Evolutionary conservation across 2,888 invertebrate species (phyloP), one percentile per base, ranked within the genome.

Genomic region (Orthonychiurus folsomi): DNA sequence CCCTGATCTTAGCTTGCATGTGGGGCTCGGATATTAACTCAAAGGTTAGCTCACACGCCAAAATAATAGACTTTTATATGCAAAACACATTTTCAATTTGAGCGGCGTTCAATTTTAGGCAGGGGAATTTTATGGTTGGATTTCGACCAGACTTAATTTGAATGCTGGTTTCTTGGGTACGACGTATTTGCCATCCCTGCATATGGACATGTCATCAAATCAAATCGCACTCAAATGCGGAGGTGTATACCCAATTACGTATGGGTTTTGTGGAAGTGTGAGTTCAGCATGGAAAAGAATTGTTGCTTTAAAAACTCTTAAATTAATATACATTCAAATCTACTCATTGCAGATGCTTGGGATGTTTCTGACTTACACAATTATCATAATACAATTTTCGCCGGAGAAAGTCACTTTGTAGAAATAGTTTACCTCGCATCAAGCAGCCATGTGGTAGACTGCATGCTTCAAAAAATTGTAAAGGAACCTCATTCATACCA

Each of bases 361-460:
- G 5, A n/a, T 52, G 3, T 21, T 52, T 52, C 12, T 52, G 9
- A 52, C 52, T 20, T 52, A 52, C n/a, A 52, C 52, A 21, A 52
- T 52, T 20, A 52, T 52, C n/a, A 52, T 20, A 21, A 20, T 52
- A 5, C 52, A 52, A 20, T 52, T 52, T 52, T n/a, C n/a, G n/a
- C n/a, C n/a, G n/a, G n/a, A n/a, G n/a, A n/a, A n/a, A n/a, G n/a
- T n/a, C n/a, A n/a, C n/a, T n/a, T n/a, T n/a, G n/a, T n/a, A n/a
- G n/a, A n/a, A n/a, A n/a, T n/a, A n/a, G n/a, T n/a, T n/a, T n/a
- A n/a, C n/a, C n/a, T n/a, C n/a, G n/a, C n/a, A n/a, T n/a, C n/a
- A n/a, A n/a, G n/a, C n/a, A n/a, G n/a, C n/a, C n/a, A n/a, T n/a
- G n/a, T n/a, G n/a, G n/a, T n/a, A n/a, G n/a, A n/a, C n/a, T n/a